These are phyloP conservation scores for Pontoporia blainvillei DNA, from an alignment of 2,113 vertebrate genomes.

Conservation along the genomic window DNA sequence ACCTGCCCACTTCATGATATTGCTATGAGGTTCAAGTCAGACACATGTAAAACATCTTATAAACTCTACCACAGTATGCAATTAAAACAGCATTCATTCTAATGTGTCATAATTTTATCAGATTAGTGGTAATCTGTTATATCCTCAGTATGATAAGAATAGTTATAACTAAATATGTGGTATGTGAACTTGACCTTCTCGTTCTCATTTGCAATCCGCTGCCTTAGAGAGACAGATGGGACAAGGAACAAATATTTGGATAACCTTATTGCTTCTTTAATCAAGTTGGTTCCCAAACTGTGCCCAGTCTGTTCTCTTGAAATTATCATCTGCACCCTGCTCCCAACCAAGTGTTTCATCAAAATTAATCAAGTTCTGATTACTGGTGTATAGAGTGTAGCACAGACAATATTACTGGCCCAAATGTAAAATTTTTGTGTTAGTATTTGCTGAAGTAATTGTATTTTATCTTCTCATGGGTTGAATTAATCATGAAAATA, in stretches of 20 bases:
- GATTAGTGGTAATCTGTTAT: not conserved
- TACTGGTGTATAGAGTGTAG: not conserved
- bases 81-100: not conserved
- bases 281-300: conserved; percentile 56
- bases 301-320: conserved; percentile 54
- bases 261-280: conserved; percentile 9
- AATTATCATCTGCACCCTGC: conserved; percentile 39
- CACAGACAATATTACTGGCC: not conserved
- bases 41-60: not conserved
- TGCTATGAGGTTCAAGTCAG: not conserved
- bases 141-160: not conserved
- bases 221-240: conserved; percentile 54
- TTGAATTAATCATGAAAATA: conserved; percentile 14
- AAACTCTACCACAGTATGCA: not conserved
- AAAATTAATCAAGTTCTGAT: conserved; percentile 24
- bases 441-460: conserved; percentile 12
- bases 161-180: not conserved
- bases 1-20: not conserved
- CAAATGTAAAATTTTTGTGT: not conserved
- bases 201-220: not conserved
- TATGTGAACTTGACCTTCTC: conserved; percentile 29
- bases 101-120: not conserved
- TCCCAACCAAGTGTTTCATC: conserved; percentile 30
- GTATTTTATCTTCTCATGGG: not conserved
- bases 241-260: conserved; percentile 65